phyloP scores from a whole-genome alignment of 2,888 invertebrate genomes.

The Zygaena filipendulae region DNA sequence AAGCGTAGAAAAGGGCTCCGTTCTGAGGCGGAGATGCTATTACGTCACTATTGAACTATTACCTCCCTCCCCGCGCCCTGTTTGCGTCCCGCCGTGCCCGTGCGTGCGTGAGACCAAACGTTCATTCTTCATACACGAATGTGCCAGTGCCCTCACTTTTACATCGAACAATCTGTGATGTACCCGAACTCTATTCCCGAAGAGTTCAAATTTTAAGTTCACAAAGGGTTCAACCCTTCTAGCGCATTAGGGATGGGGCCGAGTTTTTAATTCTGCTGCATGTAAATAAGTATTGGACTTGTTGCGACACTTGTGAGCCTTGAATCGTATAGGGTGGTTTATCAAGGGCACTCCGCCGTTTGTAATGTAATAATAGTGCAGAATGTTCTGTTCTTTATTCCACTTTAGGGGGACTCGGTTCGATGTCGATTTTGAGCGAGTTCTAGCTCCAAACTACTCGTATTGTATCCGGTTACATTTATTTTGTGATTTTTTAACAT shows the following conservation, averaged over 20 bases:
- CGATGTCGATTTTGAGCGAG: no score
- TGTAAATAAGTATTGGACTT: conserved; percentile 65
- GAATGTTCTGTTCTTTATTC: conserved; percentile 43
- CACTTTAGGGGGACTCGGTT: no score
- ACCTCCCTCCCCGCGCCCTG: conserved; percentile 21
- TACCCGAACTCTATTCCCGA: no score
- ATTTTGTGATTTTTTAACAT: no score
- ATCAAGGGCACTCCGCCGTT: conserved; percentile 57
- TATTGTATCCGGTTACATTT: no score
- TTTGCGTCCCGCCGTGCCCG: conserved; percentile 2
- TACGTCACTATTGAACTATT: conserved; percentile 52
- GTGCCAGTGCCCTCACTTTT: conserved; percentile 42
- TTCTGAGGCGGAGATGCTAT: conserved; percentile 34
- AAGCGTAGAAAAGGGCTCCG: conserved; percentile 51
- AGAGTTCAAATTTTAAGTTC: conserved; percentile 40
- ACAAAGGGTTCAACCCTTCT: conserved; percentile 64
- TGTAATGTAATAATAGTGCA: conserved; percentile 59
- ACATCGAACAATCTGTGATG: conserved; percentile 39
- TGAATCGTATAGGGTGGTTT: conserved; percentile 51
- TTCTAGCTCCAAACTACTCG: no score
- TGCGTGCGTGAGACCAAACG: not conserved
- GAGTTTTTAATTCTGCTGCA: conserved; percentile 56
- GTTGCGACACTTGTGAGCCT: conserved; percentile 59
- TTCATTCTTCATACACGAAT: conserved; percentile 29
- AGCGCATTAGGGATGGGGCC: conserved; percentile 51